Conservation (phyloP, 2,888 invertebrate species). For the Drosophila antonietae region DNA sequence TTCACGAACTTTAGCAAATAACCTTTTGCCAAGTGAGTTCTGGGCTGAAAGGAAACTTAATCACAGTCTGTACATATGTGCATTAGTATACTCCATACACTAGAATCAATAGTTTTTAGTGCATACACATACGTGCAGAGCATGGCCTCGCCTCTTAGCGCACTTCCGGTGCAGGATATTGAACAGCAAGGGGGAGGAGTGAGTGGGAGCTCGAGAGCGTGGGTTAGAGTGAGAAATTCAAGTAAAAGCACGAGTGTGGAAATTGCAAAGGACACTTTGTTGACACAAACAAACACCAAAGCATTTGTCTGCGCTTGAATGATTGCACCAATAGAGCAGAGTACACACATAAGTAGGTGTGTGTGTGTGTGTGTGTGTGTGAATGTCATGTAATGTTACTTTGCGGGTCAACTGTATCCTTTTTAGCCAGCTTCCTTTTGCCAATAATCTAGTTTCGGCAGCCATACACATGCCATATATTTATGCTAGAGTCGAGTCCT, state of each 20-base stretch:
- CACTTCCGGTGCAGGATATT: slow-evolving; percentile 30
- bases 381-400: slow-evolving; percentile 5
- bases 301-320: slow-evolving; percentile 72
- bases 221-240: slow-evolving; percentile 30
- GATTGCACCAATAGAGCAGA: slow-evolving; percentile 49
- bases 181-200: slow-evolving; percentile 7
- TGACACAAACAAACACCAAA: slow-evolving; percentile 61
- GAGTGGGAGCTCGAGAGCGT: neutral
- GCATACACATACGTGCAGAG: slow-evolving; percentile 5
- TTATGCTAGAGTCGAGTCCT: slow-evolving; percentile 3
- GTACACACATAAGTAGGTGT: slow-evolving; percentile 4
- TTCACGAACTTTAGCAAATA: neutral
- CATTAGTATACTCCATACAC: neutral
- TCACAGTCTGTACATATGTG: slow-evolving; percentile 5
- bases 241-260: slow-evolving; percentile 33
- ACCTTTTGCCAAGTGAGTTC: neutral
- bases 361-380: slow-evolving; percentile 7
- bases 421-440: slow-evolving; percentile 32
- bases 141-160: slow-evolving; percentile 13
- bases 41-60: slow-evolving; percentile 7
- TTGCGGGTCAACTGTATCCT: slow-evolving; percentile 42
- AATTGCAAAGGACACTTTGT: slow-evolving; percentile 61
- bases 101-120: slow-evolving; percentile 9
- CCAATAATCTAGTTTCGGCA: slow-evolving; percentile 64
- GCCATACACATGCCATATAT: slow-evolving; percentile 18